These are phyloP conservation scores for Harpalus rubripes DNA, from an alignment of 2,888 invertebrate species.

Conservation along the genomic window DNA sequence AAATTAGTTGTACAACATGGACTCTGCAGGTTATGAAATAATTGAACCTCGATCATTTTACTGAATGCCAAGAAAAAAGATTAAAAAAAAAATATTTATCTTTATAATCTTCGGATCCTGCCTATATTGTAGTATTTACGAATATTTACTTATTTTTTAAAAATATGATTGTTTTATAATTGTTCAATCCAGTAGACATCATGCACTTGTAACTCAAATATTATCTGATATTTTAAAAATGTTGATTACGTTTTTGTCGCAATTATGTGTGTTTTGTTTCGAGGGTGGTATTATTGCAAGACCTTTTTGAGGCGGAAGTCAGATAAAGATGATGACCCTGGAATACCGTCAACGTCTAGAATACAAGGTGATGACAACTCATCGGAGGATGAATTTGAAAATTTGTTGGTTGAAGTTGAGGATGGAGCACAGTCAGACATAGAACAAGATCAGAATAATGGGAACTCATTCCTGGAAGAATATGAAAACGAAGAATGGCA, in stretches of 20 bases:
- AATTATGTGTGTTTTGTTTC: not conserved
- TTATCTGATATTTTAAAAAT: conserved; percentile 1
- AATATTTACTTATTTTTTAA: conserved; percentile 4
- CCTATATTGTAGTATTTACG: not conserved
- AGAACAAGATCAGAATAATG: not conserved
- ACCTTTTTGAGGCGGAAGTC: not conserved
- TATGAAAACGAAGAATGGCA: conserved; percentile 32
- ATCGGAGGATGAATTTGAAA: conserved; percentile 5
- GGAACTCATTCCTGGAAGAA: not conserved
- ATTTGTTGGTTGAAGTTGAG: not conserved
- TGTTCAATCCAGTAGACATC: too few species aligned
- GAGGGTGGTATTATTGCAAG: not conserved
- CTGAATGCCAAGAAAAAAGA: not conserved
- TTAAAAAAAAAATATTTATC: not conserved
- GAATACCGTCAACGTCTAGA: conserved; percentile 6
- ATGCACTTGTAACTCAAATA: conserved; percentile 4
- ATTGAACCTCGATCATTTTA: not conserved
- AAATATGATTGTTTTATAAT: conserved; percentile 4
- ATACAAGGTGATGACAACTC: not conserved
- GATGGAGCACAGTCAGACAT: conserved; percentile 10
- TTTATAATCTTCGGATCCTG: not conserved
- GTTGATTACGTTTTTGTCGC: not conserved
- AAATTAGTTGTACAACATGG: conserved; percentile 8
- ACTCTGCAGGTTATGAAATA: conserved; percentile 2
- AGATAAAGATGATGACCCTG: not conserved